Evolutionary conservation across 92 coral and sea anemone genomes (phyloP).

Genomic region (Phenganax stokvisi): DNA sequence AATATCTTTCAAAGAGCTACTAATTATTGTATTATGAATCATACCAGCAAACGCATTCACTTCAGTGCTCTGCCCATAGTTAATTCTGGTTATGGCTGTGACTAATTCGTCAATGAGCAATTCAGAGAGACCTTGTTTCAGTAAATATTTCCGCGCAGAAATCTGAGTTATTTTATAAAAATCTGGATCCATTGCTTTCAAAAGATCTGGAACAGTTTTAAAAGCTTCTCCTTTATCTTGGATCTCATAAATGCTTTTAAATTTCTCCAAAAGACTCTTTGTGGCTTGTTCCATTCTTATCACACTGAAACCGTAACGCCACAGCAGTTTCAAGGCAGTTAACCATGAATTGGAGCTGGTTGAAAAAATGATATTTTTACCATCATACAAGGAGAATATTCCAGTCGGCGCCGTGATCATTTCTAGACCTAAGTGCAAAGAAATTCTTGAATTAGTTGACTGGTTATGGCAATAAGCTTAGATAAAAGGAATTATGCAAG

Average conservation of each 20-base stretch:
- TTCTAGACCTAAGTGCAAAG: slow-evolving; percentile 54
- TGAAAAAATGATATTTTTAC: slow-evolving; percentile 62
- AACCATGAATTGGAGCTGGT: slow-evolving; percentile 82
- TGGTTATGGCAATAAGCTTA: too few relatives aligned
- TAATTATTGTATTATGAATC: background rate
- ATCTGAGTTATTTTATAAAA: slow-evolving; percentile 60
- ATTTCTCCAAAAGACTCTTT: slow-evolving; percentile 58
- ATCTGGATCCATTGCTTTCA: slow-evolving; percentile 76
- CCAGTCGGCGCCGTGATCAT: slow-evolving; percentile 53
- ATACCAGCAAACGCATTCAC: slow-evolving; percentile 97
- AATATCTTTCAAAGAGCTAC: too few relatives aligned
- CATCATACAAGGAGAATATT: slow-evolving; percentile 76
- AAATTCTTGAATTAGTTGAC: background rate
- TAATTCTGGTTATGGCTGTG: slow-evolving; percentile 80
- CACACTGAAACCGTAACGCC: slow-evolving; percentile 90
- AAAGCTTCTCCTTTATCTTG: slow-evolving; percentile 63
- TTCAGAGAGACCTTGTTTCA: slow-evolving; percentile 62
- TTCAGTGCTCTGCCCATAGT: slow-evolving; percentile 91
- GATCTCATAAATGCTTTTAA: slow-evolving; percentile 62
- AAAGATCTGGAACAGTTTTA: slow-evolving; percentile 60
- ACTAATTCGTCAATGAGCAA: slow-evolving; percentile 76
- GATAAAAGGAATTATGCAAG: background rate
- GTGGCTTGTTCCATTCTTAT: slow-evolving; percentile 64
- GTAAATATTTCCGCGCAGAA: slow-evolving; percentile 56
- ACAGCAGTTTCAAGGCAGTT: slow-evolving; percentile 64